Base-by-base conservation (phyloP, 2,113 vertebrate genomes). In the Campylomormyrus tamandua region DNA sequence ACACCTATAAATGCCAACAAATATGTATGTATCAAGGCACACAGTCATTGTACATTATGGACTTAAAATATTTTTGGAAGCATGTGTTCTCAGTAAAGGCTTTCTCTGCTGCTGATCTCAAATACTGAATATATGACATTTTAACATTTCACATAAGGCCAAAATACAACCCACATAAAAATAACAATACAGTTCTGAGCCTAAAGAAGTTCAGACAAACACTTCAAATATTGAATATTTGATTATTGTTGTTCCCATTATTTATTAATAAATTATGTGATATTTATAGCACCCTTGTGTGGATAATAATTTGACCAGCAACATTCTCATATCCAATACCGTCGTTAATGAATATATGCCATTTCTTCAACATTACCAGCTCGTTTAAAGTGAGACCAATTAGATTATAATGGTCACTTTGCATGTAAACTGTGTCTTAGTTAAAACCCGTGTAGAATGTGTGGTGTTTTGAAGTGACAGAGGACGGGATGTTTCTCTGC, bases 1-100 rank as follows among this genome's bases (percentile, higher is more conserved):
- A 70, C 89, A 84, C 66, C 46, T 80, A 21, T 42, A 84, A 84
- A 84, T 46, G 83, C 83, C 83, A 84, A 42, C 39, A 84, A 46
- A 84, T 84, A 48, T 84, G 45, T 42, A 48, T 46, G 42, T 48
- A 84, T 48, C 19, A 84, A 84, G 21, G 45, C 83, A 84, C 83
- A 84, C 24, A 27, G 83, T 46, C 45, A 48, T 84, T 42, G 39
- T 48, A n/a, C 24, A n/a, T 46, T 48, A 48, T 4, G 39, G 42
- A 48, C 19, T n/a, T 24, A 3, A 46, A 48, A 48, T 83, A 24
- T 48, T 24, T 84, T 83, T 42, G 27, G 42, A 83, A 83, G 80
- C 42, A n/a, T 8, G 35, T 45, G 17, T 39, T 83, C 31, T 17
- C 27, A 39, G 80, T 45, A 48, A 83, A 84, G 42, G 24, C 8